These are phyloP conservation scores for Drosophila atripex DNA, from an alignment of 2,888 invertebrate genomes.

Conservation along the genomic window DNA sequence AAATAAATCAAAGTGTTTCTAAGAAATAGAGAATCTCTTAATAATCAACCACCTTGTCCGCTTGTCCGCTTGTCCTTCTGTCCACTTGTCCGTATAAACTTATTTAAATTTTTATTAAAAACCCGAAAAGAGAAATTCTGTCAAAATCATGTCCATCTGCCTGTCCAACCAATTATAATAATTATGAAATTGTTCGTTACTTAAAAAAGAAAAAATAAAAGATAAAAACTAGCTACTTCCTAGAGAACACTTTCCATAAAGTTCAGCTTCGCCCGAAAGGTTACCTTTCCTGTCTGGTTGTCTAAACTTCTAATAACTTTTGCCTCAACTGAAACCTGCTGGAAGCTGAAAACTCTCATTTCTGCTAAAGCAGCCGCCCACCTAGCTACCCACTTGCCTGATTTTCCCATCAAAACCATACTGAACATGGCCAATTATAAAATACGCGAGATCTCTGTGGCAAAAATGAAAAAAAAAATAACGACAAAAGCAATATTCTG, in stretches of 20 bases:
- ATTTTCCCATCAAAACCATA: background rate
- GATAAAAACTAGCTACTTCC: background rate
- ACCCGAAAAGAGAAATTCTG: background rate
- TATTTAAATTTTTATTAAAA: no score
- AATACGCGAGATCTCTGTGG: slow-evolving; percentile 1
- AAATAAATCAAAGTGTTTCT: no score
- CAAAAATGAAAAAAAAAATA: background rate
- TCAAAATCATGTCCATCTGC: background rate
- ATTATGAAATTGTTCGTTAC: background rate
- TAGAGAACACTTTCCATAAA: background rate
- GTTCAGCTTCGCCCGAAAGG: background rate
- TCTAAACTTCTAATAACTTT: slow-evolving; percentile 1
- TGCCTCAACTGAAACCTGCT: background rate
- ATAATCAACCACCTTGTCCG: no score
- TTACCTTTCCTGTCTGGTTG: background rate
- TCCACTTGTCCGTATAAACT: no score
- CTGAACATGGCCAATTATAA: slow-evolving; percentile 1
- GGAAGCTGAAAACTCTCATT: background rate
- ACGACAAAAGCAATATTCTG: slow-evolving; percentile 3
- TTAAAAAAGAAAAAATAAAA: background rate
- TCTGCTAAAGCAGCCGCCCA: no score
- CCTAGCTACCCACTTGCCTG: background rate
- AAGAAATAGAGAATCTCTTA: no score
- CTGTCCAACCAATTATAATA: background rate
- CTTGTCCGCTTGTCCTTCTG: no score